Evolutionary conservation across 2,797 vertebrate species (phyloP).

Genomic region (Malurus leucopterus): DNA sequence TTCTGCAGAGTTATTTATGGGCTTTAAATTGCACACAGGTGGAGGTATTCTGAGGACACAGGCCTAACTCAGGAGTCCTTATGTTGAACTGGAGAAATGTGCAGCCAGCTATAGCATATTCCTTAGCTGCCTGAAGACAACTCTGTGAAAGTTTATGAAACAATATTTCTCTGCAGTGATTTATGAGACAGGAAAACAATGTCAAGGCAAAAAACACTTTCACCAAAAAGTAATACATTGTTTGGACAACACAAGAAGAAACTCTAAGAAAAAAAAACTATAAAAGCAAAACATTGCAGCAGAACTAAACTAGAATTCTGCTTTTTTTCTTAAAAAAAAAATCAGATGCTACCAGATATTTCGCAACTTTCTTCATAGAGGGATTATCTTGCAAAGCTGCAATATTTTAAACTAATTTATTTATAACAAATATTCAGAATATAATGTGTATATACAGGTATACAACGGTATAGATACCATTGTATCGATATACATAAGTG

Average conservation of each 20-base stretch:
- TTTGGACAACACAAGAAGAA: neutral
- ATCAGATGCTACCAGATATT: neutral
- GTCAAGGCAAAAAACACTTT: neutral
- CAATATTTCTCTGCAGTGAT: neutral
- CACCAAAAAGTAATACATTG: neutral
- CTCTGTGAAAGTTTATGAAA: neutral
- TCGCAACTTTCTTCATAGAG: neutral
- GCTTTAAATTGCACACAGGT: neutral
- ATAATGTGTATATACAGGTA: neutral
- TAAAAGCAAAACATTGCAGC: neutral
- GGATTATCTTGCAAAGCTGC: neutral
- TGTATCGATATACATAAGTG: too few relatives aligned
- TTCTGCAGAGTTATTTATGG: neutral
- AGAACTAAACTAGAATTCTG: neutral
- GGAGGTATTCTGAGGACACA: neutral
- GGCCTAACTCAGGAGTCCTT: neutral
- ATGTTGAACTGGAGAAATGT: fast-evolving
- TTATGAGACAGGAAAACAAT: neutral
- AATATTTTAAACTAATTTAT: neutral
- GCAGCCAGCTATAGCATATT: neutral
- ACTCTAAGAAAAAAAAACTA: neutral
- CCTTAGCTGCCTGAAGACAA: neutral
- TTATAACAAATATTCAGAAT: neutral
- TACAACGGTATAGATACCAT: neutral
- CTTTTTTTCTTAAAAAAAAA: neutral